phyloP scores from a whole-genome alignment of 1,140 invertebrate species.

The Drosophila repletoides region DNA sequence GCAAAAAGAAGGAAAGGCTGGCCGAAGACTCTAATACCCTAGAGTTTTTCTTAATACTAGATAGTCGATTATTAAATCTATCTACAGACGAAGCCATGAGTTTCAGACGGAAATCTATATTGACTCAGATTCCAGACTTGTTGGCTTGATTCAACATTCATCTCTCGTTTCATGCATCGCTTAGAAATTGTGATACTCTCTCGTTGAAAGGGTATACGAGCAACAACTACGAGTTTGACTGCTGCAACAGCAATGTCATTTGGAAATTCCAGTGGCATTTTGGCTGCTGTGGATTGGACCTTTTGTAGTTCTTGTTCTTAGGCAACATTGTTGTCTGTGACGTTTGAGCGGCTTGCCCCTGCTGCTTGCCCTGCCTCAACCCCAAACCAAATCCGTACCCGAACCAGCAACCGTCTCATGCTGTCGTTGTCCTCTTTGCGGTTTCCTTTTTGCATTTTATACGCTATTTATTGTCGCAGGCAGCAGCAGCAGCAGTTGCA shows the following conservation, averaged over 20 bases:
- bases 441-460: slow-evolving; percentile 59
- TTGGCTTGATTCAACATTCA: no score
- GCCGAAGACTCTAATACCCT: no score
- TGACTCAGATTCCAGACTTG: no score
- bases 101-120: no score
- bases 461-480: slow-evolving; percentile 59
- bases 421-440: slow-evolving; percentile 35
- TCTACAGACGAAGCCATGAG: no score
- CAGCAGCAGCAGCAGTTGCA: slow-evolving; percentile 10
- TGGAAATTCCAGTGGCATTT: slow-evolving; percentile 51
- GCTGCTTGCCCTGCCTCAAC: no score
- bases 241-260: slow-evolving; percentile 39
- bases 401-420: background rate
- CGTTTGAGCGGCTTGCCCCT: slow-evolving; percentile 18
- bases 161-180: no score
- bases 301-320: slow-evolving; percentile 9
- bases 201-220: no score
- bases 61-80: no score
- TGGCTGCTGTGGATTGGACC: slow-evolving; percentile 11
- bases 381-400: no score
- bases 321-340: slow-evolving; percentile 52
- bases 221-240: background rate
- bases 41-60: no score
- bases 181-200: no score
- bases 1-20: background rate